Base-by-base conservation (phyloP, 2,888 invertebrate species). In the Calameuta filiformis region DNA sequence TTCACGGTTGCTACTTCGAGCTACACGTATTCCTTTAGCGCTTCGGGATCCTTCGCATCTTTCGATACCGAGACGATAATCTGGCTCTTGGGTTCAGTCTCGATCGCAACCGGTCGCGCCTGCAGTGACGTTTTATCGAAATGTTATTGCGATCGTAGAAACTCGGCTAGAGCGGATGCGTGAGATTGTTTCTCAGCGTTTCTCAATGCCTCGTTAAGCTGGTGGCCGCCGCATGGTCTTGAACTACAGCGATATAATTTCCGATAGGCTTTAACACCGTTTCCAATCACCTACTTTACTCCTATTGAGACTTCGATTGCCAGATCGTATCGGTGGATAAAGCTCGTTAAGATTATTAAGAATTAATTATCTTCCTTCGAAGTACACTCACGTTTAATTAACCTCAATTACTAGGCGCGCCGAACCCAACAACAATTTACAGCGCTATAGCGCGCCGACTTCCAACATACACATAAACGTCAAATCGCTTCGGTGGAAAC, bases 1-100 rank as follows among this genome's bases (percentile, higher is more conserved):
- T 81, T 84, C 81, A 77, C 79, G 78, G 78, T 77, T 75, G 79
- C 80, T 80, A 79, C 81, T 79, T 79, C 77, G 75, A 75, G 74
- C 56, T 33, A 68, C 11, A 35, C 73, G n/a, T 40, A 40, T 79
- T 76, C 74, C 75, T 73, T 69, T 31, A 33, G 30, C 31, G 30
- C 69, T 69, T 35, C 30, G 56, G 69, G 15, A 34, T 35, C 35
- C 75, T 68, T 68, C 34, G 31, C 56, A 56, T 56, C 56, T 56
- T 56, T 56, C 9, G 56, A 23, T 56, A 2, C 56, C 23, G 9
- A 56, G 23, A 56, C 1, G 23, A 23, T 56, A 23, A 15, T 56
- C 56, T 9, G 23, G 9, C 56, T 23, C 71, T 71, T n/a, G 71
- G 23, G 30, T 71, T 71, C 30, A 30, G 11, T 71, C 30, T 11